phyloP scores from a whole-genome alignment of 2,797 vertebrate species.

The Anabacerthia variegaticeps region DNA sequence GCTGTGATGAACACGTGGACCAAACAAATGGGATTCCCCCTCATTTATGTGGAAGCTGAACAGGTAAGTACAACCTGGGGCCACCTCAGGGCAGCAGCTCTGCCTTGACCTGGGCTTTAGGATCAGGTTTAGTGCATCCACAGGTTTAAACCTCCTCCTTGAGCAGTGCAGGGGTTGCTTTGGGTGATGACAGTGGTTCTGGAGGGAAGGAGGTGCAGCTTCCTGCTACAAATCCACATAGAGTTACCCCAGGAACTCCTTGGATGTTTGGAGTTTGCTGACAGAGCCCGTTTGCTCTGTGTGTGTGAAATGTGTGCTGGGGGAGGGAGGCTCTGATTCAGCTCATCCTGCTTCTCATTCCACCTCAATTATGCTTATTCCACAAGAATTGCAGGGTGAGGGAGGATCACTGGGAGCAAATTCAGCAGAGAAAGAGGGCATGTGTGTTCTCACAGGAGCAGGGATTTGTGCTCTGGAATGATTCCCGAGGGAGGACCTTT shows the following conservation, averaged over 20 bases:
- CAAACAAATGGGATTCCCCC: conserved; percentile 98
- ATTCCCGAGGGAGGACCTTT: background rate
- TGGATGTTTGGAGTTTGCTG: background rate
- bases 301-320: background rate
- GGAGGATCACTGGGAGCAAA: background rate
- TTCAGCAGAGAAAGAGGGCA: background rate
- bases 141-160: background rate
- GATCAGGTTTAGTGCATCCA: background rate
- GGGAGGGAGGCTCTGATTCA: background rate
- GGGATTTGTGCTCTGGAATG: background rate
- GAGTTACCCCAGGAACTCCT: background rate
- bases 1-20: conserved; percentile 98
- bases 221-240: background rate
- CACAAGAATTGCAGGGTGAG: background rate
- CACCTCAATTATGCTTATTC: background rate
- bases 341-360: background rate
- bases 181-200: background rate
- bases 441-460: background rate
- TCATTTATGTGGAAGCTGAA: conserved; percentile 92
- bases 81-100: background rate
- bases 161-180: background rate
- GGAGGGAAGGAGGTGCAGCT: background rate
- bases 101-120: background rate
- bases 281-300: background rate
- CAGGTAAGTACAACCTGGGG: conserved; percentile 78